Evolutionary conservation across 2,113 vertebrate species (phyloP), one percentile per base, ranked within the genome.

Genomic region (Sturnus vulgaris): DNA sequence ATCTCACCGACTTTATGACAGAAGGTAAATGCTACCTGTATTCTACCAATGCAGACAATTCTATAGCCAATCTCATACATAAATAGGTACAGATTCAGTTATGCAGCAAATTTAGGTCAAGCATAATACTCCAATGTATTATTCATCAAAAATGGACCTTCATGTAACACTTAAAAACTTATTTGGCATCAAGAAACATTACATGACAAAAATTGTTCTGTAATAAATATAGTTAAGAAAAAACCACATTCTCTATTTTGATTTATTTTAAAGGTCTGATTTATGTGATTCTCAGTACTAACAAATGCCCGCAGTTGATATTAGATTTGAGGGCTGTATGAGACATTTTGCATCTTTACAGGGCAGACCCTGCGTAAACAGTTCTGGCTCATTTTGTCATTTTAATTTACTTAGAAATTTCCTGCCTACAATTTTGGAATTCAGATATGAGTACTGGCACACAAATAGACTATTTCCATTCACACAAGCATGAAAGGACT

Each of bases 401-500:
- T 95, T 90, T 80, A 61, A 87, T 91, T 79, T 82, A 76, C n/a
- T 31, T 49, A 69, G 20, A 87, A 82, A 13, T 71, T 93, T 71
- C 75, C 80, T 60, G 75, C 46, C 37, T 39, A 59, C 49, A 65
- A 79, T 80, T 82, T 39, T 53, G 53, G 76, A 92, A 86, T 80
- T 87, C 71, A 76, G 37, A 21, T 82, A 65, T 2, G 22, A 90
- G 42, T 44, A 46, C 53, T 63, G 56, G 39, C 61, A 89, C 35
- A 84, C 35, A 55, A 4, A 3, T 30, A 75, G 52, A 35, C 28
- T 53, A 72, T 46, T 96, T 73, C 88, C 40, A 24, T 95, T 83
- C 46, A 77, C 75, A 96, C 56, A 94, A 97, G 83, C 66, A 91
- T 92, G 92, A 93, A 90, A 87, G 83, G 72, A 95, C 73, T 83